Base-by-base conservation (phyloP, 1,140 invertebrate genomes). In the Drosophila erecta region DNA sequence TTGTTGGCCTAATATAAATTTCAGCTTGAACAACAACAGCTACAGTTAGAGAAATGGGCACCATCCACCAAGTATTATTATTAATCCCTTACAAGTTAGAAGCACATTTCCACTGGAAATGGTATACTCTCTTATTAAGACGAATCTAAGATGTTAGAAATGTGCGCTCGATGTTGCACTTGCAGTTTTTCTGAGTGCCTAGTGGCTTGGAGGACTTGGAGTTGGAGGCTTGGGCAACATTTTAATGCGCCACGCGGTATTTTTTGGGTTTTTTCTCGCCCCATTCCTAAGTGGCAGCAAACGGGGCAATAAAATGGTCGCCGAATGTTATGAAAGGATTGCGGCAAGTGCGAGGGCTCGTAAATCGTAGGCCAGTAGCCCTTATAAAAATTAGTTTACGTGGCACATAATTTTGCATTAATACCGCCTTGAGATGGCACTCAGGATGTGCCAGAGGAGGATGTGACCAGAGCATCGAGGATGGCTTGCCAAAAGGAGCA, bases 1-100 rank as follows among this genome's bases (percentile, higher is more conserved):
- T 87, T 86, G 83, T 86, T 86, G 79, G 83, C 81, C 83, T 86
- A 86, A 83, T 86, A 86, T 87, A 86, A 86, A 86, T 87, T 86
- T 83, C 75, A 83, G 64, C 75, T 83, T 67, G 61, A 83, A 79
- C 75, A 86, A 86, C 83, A 86, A 81, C 73, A 49, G 53, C 24
- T 65, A 64, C 57, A 51, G 47, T 37, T 37, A 7, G 41, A 67
- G 22, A 46, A 61, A 43, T 17, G 24, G 6, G 1, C 2, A 38
- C 37, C 4, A n/a, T 7, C 3, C 14, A 15, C 12, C 4, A n/a
- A 10, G 33, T 35, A 8, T 35, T 35, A 35, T 4, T 5, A 24
- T 4, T 4, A 24, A 4, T 5, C 1, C 27, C 27, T 8, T 8
- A 30, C 27, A 8, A 8, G 0, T 30, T 8, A 8, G 27, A 8